Base-by-base conservation (phyloP, 2,888 invertebrate species). In the Bombylius major region DNA sequence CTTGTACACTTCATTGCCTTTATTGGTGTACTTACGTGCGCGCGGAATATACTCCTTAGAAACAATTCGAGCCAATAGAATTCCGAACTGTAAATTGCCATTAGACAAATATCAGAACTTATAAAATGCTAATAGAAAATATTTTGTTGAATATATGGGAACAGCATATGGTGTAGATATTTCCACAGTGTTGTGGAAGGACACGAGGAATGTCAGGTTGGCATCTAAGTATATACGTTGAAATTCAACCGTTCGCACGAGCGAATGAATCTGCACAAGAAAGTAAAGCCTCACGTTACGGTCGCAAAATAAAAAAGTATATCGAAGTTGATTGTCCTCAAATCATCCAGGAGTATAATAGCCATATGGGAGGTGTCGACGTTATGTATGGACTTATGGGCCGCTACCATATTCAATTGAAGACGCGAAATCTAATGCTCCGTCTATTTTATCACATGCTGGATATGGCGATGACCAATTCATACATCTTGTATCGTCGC, bases 51-150 rank as follows among this genome's bases (percentile, higher is more conserved):
- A 23, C 23, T 23, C 23, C 2, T 23, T 60, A 12, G 60, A 58
- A 12, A 60, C 61, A 12, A 56, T 61, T n/a, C 50, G 60, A 53
- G 53, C 48, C 4, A 55, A 62, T 47, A 56, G 59, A 46, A 53
- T 63, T 53, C 56, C 54, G 4, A 58, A 60, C 49, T 55, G 60
- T 57, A 55, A 58, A 42, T 48, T 58, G 34, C 56, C 56, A 45
- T 31, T 39, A 11, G 53, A 53, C 44, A 32, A 52, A 33, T 3
- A 45, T 14, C 13, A 47, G 36, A 47, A 11, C 8, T 34, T 5
- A 23, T 36, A 50, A 51, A 54, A 46, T 11, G 33, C 32, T 5
- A 48, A 32, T 47, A 32, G 57, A 48, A 31, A 46, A 36, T 48
- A 44, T 34, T 45, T 53, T 12, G 33, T 50, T 12, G 53, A 56